Evolutionary conservation across 2,113 vertebrate species (phyloP), one percentile per base, ranked within the genome.

Genomic region (Microcebus griseorufus): DNA sequence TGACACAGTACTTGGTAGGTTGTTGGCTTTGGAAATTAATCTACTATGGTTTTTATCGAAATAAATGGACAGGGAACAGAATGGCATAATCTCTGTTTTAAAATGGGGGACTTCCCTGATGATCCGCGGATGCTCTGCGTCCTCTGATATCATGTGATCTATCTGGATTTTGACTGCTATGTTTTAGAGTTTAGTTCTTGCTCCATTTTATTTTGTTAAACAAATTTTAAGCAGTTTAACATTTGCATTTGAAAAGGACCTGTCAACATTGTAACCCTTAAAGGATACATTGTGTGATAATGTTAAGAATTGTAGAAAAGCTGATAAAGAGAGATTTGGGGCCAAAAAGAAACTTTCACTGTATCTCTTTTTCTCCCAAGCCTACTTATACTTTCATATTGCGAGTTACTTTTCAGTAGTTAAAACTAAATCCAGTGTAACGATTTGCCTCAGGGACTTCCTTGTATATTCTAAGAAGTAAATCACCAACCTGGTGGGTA

Each of bases 221-320:
- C 73, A 80, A 32, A 48, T 84, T 95, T 90, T 93, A 88, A 85
- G 18, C 18, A 88, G 65, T 55, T 80, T 79, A 76, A 76, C 29
- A 96, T 88, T 94, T 95, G 29, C 82, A 93, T 94, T 88, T 88
- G 75, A 94, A 95, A 93, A 81, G 51, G 72, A 88, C 9, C 34
- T 85, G 20, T 72, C 55, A 73, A 91, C 27, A 42, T 9, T n/a
- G 3, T 17, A 75, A 64, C 27, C 37, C 51, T 96, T 27, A 62
- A 88, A 34, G 85, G 84, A 94, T 84, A 48, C 29, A 76, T 2
- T 55, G 9, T 81, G 37, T 72, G 60, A 65, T 93, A 64, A 95
- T 88, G 79, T 91, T 9, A 84, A 83, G 58, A 93, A 93, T 70
- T 85, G 48, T 32, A 29, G 51, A 76, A 72, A 94, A 20, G 25